Percentiles rank a stretch among this genome's conserved stretches.
These are phyloP conservation scores for Hydraecia micacea DNA, from an alignment of 2,888 invertebrate species.

Conservation along the genomic window DNA sequence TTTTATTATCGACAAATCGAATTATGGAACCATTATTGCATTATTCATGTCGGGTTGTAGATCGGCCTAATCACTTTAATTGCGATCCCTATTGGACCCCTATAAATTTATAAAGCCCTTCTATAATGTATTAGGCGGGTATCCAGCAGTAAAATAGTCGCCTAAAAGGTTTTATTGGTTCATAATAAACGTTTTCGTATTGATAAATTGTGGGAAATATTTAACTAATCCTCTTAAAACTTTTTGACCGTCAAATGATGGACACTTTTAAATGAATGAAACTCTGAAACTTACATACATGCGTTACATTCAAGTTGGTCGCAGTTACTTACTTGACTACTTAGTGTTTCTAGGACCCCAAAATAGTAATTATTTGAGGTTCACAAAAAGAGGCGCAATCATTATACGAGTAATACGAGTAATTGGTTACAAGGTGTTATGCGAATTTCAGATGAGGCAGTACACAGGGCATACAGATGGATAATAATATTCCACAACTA, in stretches of 20 bases:
- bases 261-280: background rate
- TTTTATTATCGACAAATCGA: slow-evolving; percentile 52
- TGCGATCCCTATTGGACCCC: slow-evolving; percentile 60
- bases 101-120: slow-evolving; percentile 70
- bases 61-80: slow-evolving; percentile 69
- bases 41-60: slow-evolving; percentile 69
- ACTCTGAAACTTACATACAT: background rate
- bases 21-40: slow-evolving; percentile 70
- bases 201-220: slow-evolving; percentile 11
- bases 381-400: no score
- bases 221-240: background rate
- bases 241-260: no score
- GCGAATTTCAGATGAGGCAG: no score
- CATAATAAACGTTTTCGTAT: slow-evolving; percentile 50
- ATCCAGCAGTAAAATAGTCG: slow-evolving; percentile 55
- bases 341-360: no score
- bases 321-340: no score
- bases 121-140: slow-evolving; percentile 65
- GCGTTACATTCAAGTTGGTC: no score
- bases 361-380: no score
- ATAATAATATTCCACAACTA: no score
- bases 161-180: slow-evolving; percentile 60
- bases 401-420: no score
- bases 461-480: no score
- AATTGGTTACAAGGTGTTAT: no score